Evolutionary conservation across 2,888 invertebrate genomes (phyloP).

Genomic region (Acleris laterana): DNA sequence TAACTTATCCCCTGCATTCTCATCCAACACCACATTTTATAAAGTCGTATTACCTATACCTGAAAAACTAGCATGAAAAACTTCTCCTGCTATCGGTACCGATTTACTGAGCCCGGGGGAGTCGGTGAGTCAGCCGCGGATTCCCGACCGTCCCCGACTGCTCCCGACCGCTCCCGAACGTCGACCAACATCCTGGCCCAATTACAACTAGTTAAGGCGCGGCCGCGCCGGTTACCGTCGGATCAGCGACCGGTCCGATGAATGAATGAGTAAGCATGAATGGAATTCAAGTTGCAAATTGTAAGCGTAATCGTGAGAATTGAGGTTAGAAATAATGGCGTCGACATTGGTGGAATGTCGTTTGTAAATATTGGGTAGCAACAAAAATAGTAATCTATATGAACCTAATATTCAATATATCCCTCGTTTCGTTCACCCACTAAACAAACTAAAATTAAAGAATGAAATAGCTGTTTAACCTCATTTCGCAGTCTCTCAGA

Average conservation of each 20-base stretch:
- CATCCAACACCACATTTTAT: too few species aligned
- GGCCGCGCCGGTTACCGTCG: slow-evolving; percentile 28
- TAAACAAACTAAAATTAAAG: too few species aligned
- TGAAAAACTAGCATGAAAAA: background rate
- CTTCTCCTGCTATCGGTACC: slow-evolving; percentile 7
- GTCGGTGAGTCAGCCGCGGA: slow-evolving; percentile 67
- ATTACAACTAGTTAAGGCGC: slow-evolving; percentile 38
- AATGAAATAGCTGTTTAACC: too few species aligned
- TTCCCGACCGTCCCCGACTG: slow-evolving; percentile 50
- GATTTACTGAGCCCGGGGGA: slow-evolving; percentile 21
- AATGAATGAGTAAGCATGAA: slow-evolving; percentile 35
- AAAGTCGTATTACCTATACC: background rate
- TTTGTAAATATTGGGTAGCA: background rate
- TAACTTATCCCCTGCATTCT: too few species aligned
- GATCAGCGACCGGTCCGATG: slow-evolving; percentile 36
- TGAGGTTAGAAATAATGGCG: slow-evolving; percentile 17
- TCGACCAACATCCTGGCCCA: slow-evolving; percentile 34
- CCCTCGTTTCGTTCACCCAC: too few species aligned
- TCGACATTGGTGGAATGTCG: background rate
- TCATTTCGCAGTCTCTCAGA: background rate
- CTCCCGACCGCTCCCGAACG: slow-evolving; percentile 14
- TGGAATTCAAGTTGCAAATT: slow-evolving; percentile 30
- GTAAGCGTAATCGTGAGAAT: slow-evolving; percentile 27
- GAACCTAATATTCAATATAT: too few species aligned
- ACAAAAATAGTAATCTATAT: background rate